Evolutionary conservation across 1,140 invertebrate species (phyloP).

Genomic region (Drosophila virilis): DNA sequence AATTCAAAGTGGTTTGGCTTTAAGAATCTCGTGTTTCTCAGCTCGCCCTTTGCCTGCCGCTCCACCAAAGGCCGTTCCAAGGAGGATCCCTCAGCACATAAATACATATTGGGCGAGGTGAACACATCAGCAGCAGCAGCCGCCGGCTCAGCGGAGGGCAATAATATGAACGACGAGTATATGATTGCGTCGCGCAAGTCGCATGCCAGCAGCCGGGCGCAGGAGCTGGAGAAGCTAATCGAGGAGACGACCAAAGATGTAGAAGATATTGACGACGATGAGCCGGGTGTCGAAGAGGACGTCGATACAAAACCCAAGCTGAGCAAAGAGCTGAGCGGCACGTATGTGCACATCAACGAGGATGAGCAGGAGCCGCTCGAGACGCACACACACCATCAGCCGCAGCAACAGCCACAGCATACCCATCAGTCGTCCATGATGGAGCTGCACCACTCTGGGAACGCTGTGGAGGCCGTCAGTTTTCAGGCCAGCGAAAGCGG

Average conservation of each 20-base stretch:
- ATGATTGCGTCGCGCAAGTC: conserved; percentile 53
- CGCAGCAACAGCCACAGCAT: conserved; percentile 32
- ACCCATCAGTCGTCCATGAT: conserved; percentile 44
- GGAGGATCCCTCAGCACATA: conserved; percentile 58
- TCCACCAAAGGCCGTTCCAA: conserved; percentile 69
- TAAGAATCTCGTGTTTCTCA: conserved; percentile 77
- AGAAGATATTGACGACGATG: conserved; percentile 73
- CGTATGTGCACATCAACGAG: conserved; percentile 52
- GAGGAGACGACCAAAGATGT: conserved; percentile 84
- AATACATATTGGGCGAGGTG: conserved; percentile 69
- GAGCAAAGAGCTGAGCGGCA: conserved; percentile 49
- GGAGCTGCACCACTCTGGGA: conserved; percentile 54
- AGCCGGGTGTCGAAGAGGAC: conserved; percentile 48
- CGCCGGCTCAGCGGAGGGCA: conserved; percentile 23
- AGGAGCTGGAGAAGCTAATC: conserved; percentile 79
- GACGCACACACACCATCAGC: conserved; percentile 53
- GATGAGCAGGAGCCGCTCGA: conserved; percentile 58
- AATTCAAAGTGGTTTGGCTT: conserved; percentile 84
- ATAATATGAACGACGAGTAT: conserved; percentile 74
- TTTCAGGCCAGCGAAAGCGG: conserved; percentile 72
- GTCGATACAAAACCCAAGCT: conserved; percentile 70
- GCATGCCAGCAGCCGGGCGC: conserved; percentile 61
- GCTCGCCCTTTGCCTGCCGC: conserved; percentile 77
- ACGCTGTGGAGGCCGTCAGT: conserved; percentile 62
- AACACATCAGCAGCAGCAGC: conserved; percentile 15